Evolutionary conservation across 1,140 invertebrate genomes (phyloP).

Genomic region (Caenorhabditis latens): DNA sequence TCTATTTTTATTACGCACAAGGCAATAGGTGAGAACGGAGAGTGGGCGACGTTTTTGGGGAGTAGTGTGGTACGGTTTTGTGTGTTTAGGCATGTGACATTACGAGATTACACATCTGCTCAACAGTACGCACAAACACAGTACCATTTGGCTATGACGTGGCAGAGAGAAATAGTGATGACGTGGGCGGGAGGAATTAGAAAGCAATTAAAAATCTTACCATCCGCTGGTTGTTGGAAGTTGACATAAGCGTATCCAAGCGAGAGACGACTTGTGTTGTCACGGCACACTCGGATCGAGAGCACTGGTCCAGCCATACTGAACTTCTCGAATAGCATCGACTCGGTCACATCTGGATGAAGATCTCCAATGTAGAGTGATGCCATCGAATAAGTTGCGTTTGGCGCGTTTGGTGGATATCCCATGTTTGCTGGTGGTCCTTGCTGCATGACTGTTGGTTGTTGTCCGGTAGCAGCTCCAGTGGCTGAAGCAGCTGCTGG

Average conservation of each 20-base stretch:
- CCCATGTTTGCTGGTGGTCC: constrained; percentile 35
- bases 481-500: neutral
- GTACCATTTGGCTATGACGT: no score
- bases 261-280: constrained; percentile 95
- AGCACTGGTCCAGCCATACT: constrained; percentile 96
- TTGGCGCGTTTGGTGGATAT: constrained; percentile 37
- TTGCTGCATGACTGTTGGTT: constrained; percentile 3
- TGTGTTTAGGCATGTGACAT: no score
- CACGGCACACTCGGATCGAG: constrained; percentile 97
- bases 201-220: constrained; percentile 58
- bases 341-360: constrained; percentile 96
- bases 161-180: neutral
- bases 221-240: constrained; percentile 97
- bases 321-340: constrained; percentile 99
- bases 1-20: neutral
- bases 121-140: no score
- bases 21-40: neutral
- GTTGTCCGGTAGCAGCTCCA: neutral
- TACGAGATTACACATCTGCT: no score
- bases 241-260: constrained; percentile 99
- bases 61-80: no score
- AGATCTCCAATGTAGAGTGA: constrained; percentile 92
- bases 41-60: no score
- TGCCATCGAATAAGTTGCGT: constrained; percentile 56
- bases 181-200: neutral